Conservation (phyloP, 2,113 vertebrate genomes). For the Acanthochromis polyacanthus region DNA sequence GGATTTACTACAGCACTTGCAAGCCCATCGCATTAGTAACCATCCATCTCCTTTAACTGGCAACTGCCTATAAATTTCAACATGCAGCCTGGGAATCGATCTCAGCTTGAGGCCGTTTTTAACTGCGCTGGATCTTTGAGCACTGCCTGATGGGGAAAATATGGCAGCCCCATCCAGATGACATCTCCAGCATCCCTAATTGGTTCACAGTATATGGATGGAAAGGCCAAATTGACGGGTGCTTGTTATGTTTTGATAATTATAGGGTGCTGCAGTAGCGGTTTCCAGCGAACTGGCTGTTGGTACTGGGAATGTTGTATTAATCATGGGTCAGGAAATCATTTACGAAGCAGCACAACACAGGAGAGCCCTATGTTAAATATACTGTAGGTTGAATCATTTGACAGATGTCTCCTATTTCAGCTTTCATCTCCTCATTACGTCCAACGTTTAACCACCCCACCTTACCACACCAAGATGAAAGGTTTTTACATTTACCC, state of each 20-base stretch:
- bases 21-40: conserved; percentile 18
- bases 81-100: conserved; percentile 50
- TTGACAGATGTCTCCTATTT: conserved; percentile 74
- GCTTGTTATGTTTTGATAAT: conserved; percentile 74
- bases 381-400: conserved; percentile 62
- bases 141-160: conserved; percentile 42
- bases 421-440: conserved; percentile 63
- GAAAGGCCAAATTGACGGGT: conserved; percentile 63
- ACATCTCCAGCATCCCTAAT: conserved; percentile 67
- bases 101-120: conserved; percentile 36
- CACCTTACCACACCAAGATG: conserved; percentile 61
- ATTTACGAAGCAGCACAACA: conserved; percentile 33
- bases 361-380: conserved; percentile 46
- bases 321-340: conserved; percentile 72
- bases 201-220: conserved; percentile 57
- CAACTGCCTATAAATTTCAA: conserved; percentile 51
- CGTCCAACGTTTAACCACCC: conserved; percentile 55
- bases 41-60: conserved; percentile 38
- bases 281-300: conserved; percentile 61
- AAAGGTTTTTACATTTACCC: conserved; percentile 46
- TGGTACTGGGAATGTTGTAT: conserved; percentile 65
- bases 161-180: conserved; percentile 40
- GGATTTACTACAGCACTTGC: conserved; percentile 21
- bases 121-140: conserved; percentile 17
- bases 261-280: conserved; percentile 58